Conservation (phyloP, 2,113 vertebrate genomes). For the Urocitellus parryii region DNA sequence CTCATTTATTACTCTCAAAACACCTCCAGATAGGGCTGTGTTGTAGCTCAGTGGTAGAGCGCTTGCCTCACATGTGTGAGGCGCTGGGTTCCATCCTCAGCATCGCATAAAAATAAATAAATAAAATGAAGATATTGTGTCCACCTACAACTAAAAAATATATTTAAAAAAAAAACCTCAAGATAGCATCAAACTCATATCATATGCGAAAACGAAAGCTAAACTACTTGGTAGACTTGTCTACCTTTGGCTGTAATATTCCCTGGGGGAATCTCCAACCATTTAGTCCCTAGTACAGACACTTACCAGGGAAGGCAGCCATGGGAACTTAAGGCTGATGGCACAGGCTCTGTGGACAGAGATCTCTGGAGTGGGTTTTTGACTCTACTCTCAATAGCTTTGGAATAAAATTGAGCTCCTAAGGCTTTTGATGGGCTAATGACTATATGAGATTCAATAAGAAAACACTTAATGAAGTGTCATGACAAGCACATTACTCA, state of each 20-base stretch:
- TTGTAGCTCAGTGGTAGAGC: too few relatives aligned
- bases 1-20: background rate
- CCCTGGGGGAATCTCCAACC: background rate
- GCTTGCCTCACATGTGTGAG: too few relatives aligned
- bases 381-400: background rate
- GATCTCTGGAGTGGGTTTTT: background rate
- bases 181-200: background rate
- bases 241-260: background rate
- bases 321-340: background rate
- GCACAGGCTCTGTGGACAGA: background rate
- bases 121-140: too few relatives aligned
- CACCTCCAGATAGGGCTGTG: background rate
- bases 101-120: too few relatives aligned
- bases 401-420: background rate
- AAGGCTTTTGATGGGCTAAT: background rate
- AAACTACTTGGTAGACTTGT: background rate
- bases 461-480: accelerated
- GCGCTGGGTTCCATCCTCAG: too few relatives aligned
- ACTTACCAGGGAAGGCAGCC: background rate
- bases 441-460: background rate
- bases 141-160: too few relatives aligned
- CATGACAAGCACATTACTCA: background rate
- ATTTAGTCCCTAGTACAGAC: background rate
- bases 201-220: background rate
- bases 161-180: background rate